phyloP scores from a whole-genome alignment of 1,140 invertebrate species.

The Leptopilina boulardi region DNA sequence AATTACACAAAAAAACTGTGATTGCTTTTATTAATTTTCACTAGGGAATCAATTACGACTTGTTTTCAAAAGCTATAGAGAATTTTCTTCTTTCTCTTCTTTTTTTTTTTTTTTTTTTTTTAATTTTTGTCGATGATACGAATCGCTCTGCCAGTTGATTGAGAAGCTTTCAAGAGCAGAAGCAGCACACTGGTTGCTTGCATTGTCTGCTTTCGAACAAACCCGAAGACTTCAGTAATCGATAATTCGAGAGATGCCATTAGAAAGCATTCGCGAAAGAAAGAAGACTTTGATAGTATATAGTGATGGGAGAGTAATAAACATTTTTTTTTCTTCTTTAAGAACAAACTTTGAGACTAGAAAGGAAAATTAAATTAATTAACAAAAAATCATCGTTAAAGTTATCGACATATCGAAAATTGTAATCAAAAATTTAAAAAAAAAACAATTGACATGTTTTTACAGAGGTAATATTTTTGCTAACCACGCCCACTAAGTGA shows the following conservation, averaged over 20 bases:
- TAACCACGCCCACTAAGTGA: no score
- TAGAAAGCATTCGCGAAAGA: background rate
- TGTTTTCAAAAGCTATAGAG: constrained; percentile 3
- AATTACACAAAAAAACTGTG: background rate
- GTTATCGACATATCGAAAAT: no score
- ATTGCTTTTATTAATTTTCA: constrained; percentile 7
- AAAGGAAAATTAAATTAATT: no score
- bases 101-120: no score
- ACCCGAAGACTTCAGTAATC: constrained; percentile 11
- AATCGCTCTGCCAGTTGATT: constrained; percentile 5
- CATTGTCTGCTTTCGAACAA: constrained; percentile 7
- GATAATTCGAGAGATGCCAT: constrained; percentile 8
- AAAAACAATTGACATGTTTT: no score
- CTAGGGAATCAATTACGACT: background rate
- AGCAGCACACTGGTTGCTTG: constrained; percentile 15
- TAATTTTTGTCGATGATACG: no score
- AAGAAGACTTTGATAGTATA: no score
- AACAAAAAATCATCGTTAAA: no score
- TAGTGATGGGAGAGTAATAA: background rate
- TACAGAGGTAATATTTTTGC: no score
- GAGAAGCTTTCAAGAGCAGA: constrained; percentile 16
- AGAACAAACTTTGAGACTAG: background rate
- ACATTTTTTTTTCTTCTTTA: background rate
- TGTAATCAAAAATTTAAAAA: no score
- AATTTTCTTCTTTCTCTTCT: background rate